These are phyloP conservation scores for Zeuzera pyrina DNA, from an alignment of 2,888 invertebrate species.

Conservation along the genomic window DNA sequence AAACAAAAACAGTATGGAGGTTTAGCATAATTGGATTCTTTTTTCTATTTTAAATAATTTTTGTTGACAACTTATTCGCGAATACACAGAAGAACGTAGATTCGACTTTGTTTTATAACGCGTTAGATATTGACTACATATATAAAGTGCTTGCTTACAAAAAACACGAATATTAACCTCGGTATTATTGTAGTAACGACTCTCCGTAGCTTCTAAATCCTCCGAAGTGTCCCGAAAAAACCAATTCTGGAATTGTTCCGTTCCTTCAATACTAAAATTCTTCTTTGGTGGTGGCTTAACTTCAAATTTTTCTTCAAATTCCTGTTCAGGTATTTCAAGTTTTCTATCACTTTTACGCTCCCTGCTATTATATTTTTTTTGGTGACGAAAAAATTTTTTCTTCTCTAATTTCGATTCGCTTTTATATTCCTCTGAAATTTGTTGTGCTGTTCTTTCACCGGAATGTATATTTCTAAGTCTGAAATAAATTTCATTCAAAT, in stretches of 20 bases:
- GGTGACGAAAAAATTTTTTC: conserved; percentile 61
- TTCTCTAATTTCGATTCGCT: conserved; percentile 26
- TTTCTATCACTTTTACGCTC: conserved; percentile 24
- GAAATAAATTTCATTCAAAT: conserved; percentile 13
- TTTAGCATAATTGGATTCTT: no score
- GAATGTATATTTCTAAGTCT: conserved; percentile 57
- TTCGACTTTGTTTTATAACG: no score
- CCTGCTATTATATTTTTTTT: conserved; percentile 31
- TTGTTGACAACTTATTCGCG: no score
- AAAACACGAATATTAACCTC: conserved; percentile 26
- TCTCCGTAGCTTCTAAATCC: conserved; percentile 58
- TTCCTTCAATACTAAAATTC: conserved; percentile 20
- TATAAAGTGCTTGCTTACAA: no score
- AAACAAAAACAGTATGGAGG: no score
- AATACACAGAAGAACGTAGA: no score
- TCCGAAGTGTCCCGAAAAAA: conserved; percentile 52
- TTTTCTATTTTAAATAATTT: no score
- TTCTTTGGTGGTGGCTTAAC: conserved; percentile 58
- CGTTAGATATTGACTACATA: no score
- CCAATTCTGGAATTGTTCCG: conserved; percentile 47
- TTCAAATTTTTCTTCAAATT: conserved; percentile 75
- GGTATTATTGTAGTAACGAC: conserved; percentile 33
- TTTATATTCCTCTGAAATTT: conserved; percentile 25
- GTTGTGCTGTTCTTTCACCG: conserved; percentile 36
- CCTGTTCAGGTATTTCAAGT: conserved; percentile 70